Percentiles rank a stretch among this genome's conserved stretches.
Evolutionary conservation across 2,888 invertebrate species (phyloP).

Genomic region (Argyresthia goedartella): DNA sequence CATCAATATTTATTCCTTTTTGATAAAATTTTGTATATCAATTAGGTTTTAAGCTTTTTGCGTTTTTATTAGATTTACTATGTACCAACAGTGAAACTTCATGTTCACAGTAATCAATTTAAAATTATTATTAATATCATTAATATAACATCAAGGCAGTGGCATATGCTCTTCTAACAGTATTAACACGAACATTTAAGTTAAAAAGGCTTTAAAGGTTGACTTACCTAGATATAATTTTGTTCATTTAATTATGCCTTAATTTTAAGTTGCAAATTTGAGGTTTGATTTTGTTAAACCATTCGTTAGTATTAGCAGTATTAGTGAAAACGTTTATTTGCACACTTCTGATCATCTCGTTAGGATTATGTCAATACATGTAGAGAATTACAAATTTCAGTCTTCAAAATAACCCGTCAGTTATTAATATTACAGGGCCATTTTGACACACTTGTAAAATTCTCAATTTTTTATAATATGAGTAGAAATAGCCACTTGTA

Average conservation of each 20-base stretch:
- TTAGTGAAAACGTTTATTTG: too few relatives aligned
- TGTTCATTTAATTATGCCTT: slow-evolving; percentile 1
- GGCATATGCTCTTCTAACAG: slow-evolving; percentile 43
- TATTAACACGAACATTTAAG: slow-evolving; percentile 28
- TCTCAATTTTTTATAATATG: too few relatives aligned
- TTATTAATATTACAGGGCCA: too few relatives aligned
- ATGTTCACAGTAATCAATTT: slow-evolving; percentile 31
- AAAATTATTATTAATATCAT: slow-evolving; percentile 31
- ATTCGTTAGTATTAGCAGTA: not conserved
- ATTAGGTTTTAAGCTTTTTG: too few relatives aligned
- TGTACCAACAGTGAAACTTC: slow-evolving; percentile 33
- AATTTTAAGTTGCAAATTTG: not conserved
- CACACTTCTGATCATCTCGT: not conserved
- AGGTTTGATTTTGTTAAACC: not conserved
- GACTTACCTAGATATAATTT: slow-evolving; percentile 10
- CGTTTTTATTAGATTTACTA: too few relatives aligned
- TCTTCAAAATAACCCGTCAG: not conserved
- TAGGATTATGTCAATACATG: not conserved
- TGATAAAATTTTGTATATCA: too few relatives aligned
- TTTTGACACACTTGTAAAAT: too few relatives aligned
- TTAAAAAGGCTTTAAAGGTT: slow-evolving; percentile 23
- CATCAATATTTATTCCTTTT: too few relatives aligned
- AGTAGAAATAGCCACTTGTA: not conserved
- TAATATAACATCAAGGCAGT: slow-evolving; percentile 57
- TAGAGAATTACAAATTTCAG: not conserved